phyloP scores from a whole-genome alignment of 2,113 vertebrate species.

The Spea bombifrons region DNA sequence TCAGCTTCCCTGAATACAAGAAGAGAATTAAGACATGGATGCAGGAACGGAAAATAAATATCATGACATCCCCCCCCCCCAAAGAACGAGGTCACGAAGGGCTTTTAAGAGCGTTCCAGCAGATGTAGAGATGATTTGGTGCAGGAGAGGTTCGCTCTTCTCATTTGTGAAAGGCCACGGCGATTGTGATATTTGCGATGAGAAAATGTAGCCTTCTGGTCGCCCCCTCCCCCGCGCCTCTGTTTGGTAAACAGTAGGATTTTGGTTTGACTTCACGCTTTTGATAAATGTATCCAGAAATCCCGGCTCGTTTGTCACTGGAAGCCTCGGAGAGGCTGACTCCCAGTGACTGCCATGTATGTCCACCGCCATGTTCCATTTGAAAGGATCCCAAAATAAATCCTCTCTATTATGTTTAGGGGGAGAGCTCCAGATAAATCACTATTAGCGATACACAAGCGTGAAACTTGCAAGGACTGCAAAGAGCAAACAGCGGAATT shows the following conservation, averaged over 20 bases:
- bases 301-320: slow-evolving; percentile 41
- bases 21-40: too few relatives aligned
- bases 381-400: slow-evolving; percentile 1
- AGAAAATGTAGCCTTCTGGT: slow-evolving; percentile 42
- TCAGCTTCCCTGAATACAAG: too few relatives aligned
- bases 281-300: slow-evolving; percentile 46
- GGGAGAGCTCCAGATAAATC: slow-evolving; percentile 42
- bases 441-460: not conserved
- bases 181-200: slow-evolving; percentile 21
- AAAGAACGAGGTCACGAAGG: too few relatives aligned
- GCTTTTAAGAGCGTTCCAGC: not conserved
- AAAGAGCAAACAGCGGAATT: not conserved
- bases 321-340: slow-evolving; percentile 50
- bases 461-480: not conserved
- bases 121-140: slow-evolving; percentile 5
- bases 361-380: slow-evolving; percentile 43
- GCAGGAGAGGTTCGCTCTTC: not conserved
- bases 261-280: slow-evolving; percentile 54
- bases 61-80: too few relatives aligned
- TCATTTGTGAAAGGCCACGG: not conserved
- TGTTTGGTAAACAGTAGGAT: slow-evolving; percentile 53
- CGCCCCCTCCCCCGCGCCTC: slow-evolving; percentile 40
- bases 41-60: too few relatives aligned
- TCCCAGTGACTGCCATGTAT: slow-evolving; percentile 46
- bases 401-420: slow-evolving; percentile 14